A percentile compares a stretch with the other conserved stretches of the same genome.
phyloP scores from a whole-genome alignment of 1,140 invertebrate species.

The Cecropterus lyciades region DNA sequence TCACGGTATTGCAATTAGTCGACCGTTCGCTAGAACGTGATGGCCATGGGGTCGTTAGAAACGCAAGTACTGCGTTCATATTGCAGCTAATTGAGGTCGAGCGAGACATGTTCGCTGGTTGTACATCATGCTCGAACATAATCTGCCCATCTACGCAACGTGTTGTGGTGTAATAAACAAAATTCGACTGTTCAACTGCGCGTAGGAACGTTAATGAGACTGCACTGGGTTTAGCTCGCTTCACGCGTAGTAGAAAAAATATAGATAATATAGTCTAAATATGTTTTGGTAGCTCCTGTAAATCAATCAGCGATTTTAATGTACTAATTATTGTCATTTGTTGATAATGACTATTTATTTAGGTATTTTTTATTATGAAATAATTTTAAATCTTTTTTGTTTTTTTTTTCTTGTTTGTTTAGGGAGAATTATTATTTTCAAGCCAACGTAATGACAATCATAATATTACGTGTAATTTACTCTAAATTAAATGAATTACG shows the following conservation, averaged over 20 bases:
- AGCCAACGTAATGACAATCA: too few relatives aligned
- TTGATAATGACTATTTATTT: too few relatives aligned
- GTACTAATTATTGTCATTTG: too few relatives aligned
- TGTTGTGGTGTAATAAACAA: slow-evolving; percentile 31
- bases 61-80: slow-evolving; percentile 31
- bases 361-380: too few relatives aligned
- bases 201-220: not conserved
- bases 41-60: slow-evolving; percentile 33
- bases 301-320: too few relatives aligned
- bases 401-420: too few relatives aligned
- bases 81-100: slow-evolving; percentile 35
- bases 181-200: slow-evolving; percentile 24
- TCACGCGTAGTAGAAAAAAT: not conserved
- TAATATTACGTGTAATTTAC: too few relatives aligned
- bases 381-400: too few relatives aligned
- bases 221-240: not conserved
- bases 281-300: too few relatives aligned
- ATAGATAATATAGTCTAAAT: too few relatives aligned
- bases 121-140: slow-evolving; percentile 32
- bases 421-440: too few relatives aligned
- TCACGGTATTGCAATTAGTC: slow-evolving; percentile 40
- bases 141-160: slow-evolving; percentile 36
- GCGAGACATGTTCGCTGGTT: slow-evolving; percentile 29
- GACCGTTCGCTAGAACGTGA: slow-evolving; percentile 29
- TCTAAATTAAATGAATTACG: too few relatives aligned